Evolutionary conservation across 2,113 vertebrate species (phyloP).

Genomic region (Capreolus pygargus): DNA sequence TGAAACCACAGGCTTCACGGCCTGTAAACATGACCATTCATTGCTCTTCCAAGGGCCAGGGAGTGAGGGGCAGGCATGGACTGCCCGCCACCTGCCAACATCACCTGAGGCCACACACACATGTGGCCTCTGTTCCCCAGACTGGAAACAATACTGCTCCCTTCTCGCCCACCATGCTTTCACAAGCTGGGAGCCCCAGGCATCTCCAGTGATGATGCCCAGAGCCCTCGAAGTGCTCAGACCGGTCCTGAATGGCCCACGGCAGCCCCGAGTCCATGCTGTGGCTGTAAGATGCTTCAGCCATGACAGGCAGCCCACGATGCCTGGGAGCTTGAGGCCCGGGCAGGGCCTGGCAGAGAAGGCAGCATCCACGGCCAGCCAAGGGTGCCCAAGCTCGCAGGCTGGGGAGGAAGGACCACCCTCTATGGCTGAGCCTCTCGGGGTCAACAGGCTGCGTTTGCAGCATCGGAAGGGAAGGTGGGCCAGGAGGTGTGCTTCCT

Average conservation of each 20-base stretch:
- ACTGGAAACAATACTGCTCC: accelerated
- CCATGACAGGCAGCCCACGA: accelerated
- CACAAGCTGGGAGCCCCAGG: neutral
- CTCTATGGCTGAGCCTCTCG: accelerated
- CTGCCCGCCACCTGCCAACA: accelerated
- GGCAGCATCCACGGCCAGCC: accelerated
- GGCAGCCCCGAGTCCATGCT: neutral
- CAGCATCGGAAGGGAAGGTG: accelerated
- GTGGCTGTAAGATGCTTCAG: accelerated
- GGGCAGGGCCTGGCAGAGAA: neutral
- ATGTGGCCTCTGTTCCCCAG: accelerated
- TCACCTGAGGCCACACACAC: neutral
- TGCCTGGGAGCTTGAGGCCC: neutral
- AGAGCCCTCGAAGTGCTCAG: accelerated
- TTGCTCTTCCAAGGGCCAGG: neutral
- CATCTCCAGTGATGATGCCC: neutral
- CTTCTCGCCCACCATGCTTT: accelerated
- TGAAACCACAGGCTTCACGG: accelerated
- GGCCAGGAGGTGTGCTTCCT: neutral
- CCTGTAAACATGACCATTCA: no score
- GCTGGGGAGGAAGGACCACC: neutral
- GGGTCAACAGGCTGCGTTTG: neutral
- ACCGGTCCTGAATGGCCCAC: accelerated
- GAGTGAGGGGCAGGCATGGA: accelerated
- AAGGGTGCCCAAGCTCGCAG: accelerated